phyloP scores from a whole-genome alignment of 2,113 vertebrate species.

The Noctilio leporinus region DNA sequence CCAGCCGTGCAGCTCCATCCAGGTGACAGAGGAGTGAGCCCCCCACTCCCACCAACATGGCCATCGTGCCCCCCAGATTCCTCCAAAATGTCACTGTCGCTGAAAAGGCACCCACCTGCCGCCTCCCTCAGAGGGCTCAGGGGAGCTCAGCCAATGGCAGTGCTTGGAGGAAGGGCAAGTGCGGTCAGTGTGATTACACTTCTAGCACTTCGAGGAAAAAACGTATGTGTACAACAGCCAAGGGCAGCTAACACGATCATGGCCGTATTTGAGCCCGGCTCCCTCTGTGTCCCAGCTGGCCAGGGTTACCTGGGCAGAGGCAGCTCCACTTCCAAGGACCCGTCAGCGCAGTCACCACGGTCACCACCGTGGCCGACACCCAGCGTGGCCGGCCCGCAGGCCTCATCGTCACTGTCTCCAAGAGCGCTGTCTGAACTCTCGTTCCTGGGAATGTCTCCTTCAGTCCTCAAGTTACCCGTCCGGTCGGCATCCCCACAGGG shows the following conservation, averaged over 20 bases:
- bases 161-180: background rate
- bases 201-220: background rate
- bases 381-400: background rate
- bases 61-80: too few relatives aligned
- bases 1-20: background rate
- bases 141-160: accelerated
- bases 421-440: conserved; percentile 88
- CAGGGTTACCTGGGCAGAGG: conserved; percentile 83
- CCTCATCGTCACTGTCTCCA: conserved; percentile 86
- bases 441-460: conserved; percentile 83
- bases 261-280: too few relatives aligned
- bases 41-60: background rate
- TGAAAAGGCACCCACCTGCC: background rate
- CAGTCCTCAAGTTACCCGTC: conserved; percentile 70
- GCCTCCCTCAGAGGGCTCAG: background rate
- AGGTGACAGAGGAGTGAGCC: background rate
- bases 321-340: conserved; percentile 81
- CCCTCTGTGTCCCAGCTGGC: background rate
- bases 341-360: conserved; percentile 52
- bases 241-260: accelerated
- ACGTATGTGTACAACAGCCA: accelerated
- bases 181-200: background rate
- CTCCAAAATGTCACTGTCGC: background rate
- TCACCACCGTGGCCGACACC: background rate
- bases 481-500: conserved; percentile 74